phyloP scores from a whole-genome alignment of 2,113 vertebrate genomes.

The Talpa occidentalis region DNA sequence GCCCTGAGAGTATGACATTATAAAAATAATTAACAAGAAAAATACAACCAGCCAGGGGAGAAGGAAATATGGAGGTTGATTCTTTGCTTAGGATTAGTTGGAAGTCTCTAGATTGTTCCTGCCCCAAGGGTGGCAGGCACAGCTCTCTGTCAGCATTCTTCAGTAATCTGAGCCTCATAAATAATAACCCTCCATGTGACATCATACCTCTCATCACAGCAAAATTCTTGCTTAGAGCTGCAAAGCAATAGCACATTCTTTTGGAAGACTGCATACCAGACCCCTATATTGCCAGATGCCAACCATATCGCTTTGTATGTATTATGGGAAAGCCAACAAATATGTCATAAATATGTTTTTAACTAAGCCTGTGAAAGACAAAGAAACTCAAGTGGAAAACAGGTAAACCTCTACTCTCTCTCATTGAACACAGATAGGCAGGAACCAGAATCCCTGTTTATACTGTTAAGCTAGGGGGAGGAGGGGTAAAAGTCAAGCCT shows the following conservation, averaged over 20 bases:
- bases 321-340: background rate
- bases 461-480: background rate
- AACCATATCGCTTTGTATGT: background rate
- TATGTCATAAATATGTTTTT: background rate
- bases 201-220: background rate
- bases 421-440: background rate
- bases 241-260: background rate
- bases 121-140: background rate
- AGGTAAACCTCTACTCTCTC: background rate
- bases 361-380: background rate
- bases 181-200: background rate
- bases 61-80: background rate
- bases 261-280: background rate
- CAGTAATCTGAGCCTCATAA: background rate
- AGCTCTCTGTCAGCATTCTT: background rate
- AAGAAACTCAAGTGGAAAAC: background rate
- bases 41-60: background rate
- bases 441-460: background rate
- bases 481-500: background rate
- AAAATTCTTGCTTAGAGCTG: background rate
- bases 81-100: background rate
- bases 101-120: background rate
- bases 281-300: background rate
- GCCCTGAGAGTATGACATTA: background rate
- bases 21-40: constrained; percentile 44